Base-by-base conservation (phyloP, 2,113 vertebrate genomes). In the Pterocles orientalis region DNA sequence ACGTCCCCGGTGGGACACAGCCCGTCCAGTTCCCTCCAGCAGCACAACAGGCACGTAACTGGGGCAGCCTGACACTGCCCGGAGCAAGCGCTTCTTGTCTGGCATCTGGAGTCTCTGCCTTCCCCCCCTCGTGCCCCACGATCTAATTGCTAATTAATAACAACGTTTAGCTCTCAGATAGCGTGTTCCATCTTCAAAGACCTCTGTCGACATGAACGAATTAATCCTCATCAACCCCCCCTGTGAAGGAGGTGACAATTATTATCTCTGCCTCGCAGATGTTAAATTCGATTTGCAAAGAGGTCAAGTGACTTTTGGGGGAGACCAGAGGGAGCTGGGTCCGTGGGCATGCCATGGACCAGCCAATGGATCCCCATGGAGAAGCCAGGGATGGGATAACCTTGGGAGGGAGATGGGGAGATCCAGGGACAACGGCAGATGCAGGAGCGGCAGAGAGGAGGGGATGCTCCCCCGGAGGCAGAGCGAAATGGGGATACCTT, bases 121-220 rank as follows among this genome's bases (percentile, higher is more conserved):
- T 26, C 60, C 65, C 64, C 76, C 72, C 20, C n/a, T 51, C 56
- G 85, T 6, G 1, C 83, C 93, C 88, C 86, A 71, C 2, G 25
- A 91, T 89, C 75, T 95, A 96, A 97, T 96, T 97, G 94, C 96
- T 97, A 97, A 97, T 97, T 97, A 97, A 96, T 96, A 97, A 96
- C 79, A 97, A 94, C 79, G 47, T 91, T 97, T 93, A 96, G 95
- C 83, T 94, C 95, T 96, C 90, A 88, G 92, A 94, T 96, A 94
- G 85, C 5, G 4, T 7, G 3, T 58, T 97, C 92, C 95, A 95
- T 97, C 97, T 97, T 96, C 96, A 97, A 97, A 97, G 96, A 97
- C 94, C 97, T 97, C 96, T 93, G 96, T 91, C 92, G 94, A 97
- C 96, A 94, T 92, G 95, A 97, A 94, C 83, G 95, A 97, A 97